Conservation (phyloP, 2,888 invertebrate genomes). For the Drosophila pseudotalamancana region DNA sequence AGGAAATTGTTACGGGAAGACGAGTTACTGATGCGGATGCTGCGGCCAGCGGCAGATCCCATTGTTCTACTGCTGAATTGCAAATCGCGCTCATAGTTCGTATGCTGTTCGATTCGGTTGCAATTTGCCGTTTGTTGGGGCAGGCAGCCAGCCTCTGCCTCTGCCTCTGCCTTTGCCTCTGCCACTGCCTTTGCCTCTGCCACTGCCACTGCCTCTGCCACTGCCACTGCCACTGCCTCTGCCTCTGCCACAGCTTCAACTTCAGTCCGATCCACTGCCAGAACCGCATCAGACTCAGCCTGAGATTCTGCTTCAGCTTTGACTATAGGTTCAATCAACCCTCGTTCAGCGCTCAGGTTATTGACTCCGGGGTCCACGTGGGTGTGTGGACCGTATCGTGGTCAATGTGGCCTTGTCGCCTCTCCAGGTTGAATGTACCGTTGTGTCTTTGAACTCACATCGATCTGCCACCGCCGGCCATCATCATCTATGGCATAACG, state of each 20-base stretch:
- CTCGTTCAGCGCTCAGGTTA: conserved; percentile 47
- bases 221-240: too few relatives aligned
- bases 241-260: too few relatives aligned
- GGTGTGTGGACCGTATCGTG: conserved; percentile 55
- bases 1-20: conserved; percentile 75
- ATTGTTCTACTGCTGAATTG: conserved; percentile 77
- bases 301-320: conserved; percentile 11
- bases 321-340: conserved; percentile 66
- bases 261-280: neutral
- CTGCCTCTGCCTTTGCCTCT: too few relatives aligned
- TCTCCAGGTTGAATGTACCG: conserved; percentile 73
- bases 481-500: conserved; percentile 69
- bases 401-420: conserved; percentile 69
- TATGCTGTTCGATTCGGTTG: conserved; percentile 45
- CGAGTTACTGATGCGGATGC: conserved; percentile 64
- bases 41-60: conserved; percentile 45
- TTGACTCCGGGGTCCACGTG: conserved; percentile 71
- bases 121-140: conserved; percentile 77
- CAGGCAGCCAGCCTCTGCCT: conserved; percentile 60
- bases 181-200: too few relatives aligned
- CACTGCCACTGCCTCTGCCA: too few relatives aligned
- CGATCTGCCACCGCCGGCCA: conserved; percentile 16
- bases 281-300: conserved; percentile 1
- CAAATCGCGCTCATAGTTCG: conserved; percentile 69
- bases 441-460: conserved; percentile 72